phyloP scores from a whole-genome alignment of 2,888 invertebrate species.

The Rhyacophila evoluta region DNA sequence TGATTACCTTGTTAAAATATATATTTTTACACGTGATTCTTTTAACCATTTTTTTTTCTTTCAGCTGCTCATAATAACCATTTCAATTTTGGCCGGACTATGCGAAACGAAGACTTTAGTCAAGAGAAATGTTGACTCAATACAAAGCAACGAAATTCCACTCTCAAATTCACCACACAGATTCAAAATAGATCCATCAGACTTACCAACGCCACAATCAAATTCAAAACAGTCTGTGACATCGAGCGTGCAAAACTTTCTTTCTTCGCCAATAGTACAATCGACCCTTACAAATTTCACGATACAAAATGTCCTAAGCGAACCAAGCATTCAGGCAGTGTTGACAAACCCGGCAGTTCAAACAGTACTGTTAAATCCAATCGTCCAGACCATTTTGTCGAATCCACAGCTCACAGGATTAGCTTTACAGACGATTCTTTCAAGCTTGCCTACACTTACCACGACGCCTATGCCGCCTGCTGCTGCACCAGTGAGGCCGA shows the following conservation, averaged over 20 bases:
- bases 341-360: conserved; percentile 46
- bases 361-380: conserved; percentile 42
- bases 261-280: conserved; percentile 42
- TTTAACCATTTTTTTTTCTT: not conserved
- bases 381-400: conserved; percentile 42
- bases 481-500: not conserved
- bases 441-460: not conserved
- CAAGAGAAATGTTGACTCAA: not conserved
- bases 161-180: not conserved
- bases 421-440: not conserved
- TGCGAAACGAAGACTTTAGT: not conserved
- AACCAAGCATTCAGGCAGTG: conserved; percentile 45
- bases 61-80: not conserved
- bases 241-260: conserved; percentile 27
- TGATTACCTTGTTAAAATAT: too few relatives aligned
- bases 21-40: too few relatives aligned
- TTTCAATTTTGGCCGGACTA: not conserved
- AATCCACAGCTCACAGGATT: conserved; percentile 39
- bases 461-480: not conserved
- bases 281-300: conserved; percentile 44
- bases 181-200: not conserved
- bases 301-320: conserved; percentile 43
- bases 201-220: not conserved
- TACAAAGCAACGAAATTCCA: not conserved
- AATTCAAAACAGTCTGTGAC: not conserved